Percentiles rank a stretch among this genome's conserved stretches.
Evolutionary conservation across 1,140 invertebrate genomes (phyloP).

Genomic region (Medauroidea extradentata): DNA sequence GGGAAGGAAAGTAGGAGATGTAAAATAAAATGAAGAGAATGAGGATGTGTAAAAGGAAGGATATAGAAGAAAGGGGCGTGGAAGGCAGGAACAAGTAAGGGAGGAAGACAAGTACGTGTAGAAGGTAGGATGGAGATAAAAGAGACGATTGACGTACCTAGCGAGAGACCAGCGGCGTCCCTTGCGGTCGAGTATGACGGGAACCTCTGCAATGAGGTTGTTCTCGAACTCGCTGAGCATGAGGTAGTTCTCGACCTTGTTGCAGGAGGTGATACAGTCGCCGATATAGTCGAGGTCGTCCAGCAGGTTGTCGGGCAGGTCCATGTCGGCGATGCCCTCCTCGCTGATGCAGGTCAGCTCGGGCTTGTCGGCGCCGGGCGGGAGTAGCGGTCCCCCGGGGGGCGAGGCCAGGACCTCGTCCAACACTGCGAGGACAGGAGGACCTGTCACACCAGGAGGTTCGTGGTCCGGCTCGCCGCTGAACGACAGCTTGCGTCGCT

Average conservation of each 20-base stretch:
- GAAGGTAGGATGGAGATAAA: neutral
- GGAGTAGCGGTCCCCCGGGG: neutral
- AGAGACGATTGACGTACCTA: slow-evolving; percentile 30
- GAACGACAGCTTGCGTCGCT: slow-evolving; percentile 53
- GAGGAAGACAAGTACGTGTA: neutral
- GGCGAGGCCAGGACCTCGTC: neutral
- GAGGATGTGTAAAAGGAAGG: neutral
- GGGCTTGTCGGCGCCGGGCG: slow-evolving; percentile 48
- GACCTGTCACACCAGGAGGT: neutral
- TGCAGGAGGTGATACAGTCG: slow-evolving; percentile 83
- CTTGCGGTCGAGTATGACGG: slow-evolving; percentile 62
- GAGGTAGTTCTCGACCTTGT: slow-evolving; percentile 82
- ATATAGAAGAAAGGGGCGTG: neutral
- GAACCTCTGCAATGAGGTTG: slow-evolving; percentile 74
- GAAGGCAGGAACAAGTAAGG: neutral
- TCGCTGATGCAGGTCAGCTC: slow-evolving; percentile 85
- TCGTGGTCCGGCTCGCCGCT: slow-evolving; percentile 50
- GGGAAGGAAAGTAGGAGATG: too few relatives aligned
- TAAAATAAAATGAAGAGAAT: too few relatives aligned
- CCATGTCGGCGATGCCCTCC: slow-evolving; percentile 78
- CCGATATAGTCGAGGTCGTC: slow-evolving; percentile 77
- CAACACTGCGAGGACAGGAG: neutral
- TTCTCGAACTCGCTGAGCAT: slow-evolving; percentile 86
- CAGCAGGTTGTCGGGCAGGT: slow-evolving; percentile 73
- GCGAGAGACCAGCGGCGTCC: slow-evolving; percentile 65